Percentiles rank a stretch among this genome's conserved stretches.
Conservation (phyloP, 2,888 invertebrate genomes). For the Agonum fuliginosum region DNA sequence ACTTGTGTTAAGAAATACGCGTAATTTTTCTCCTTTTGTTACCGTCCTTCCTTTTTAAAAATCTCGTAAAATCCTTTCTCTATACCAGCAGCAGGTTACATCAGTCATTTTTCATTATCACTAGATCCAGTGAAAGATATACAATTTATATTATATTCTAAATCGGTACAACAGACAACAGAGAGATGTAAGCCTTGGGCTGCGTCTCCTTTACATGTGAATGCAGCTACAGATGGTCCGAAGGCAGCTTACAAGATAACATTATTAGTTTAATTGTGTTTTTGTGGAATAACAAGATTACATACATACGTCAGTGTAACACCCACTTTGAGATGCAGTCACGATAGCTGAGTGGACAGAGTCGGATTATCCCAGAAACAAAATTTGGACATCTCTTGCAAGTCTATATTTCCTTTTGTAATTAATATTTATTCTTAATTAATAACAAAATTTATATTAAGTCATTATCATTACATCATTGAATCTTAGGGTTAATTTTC, state of each 20-base stretch:
- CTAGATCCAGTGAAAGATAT: slow-evolving; percentile 1
- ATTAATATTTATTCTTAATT: no score
- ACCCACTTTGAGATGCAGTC: slow-evolving; percentile 47
- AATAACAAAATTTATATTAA: no score
- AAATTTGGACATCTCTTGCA: no score
- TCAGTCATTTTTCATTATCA: slow-evolving; percentile 26
- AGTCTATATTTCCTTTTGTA: no score
- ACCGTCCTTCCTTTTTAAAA: slow-evolving; percentile 1
- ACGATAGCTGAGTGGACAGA: no score
- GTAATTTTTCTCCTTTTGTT: neutral
- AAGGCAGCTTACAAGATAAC: slow-evolving; percentile 45
- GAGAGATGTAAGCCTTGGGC: slow-evolving; percentile 7
- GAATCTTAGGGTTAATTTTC: no score
- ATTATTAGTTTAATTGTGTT: slow-evolving; percentile 58
- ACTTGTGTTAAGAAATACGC: neutral
- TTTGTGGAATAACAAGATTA: slow-evolving; percentile 57
- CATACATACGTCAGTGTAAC: slow-evolving; percentile 47
- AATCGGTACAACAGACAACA: slow-evolving; percentile 30
- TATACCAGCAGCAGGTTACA: neutral
- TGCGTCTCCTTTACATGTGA: slow-evolving; percentile 35
- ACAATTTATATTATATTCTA: slow-evolving; percentile 23
- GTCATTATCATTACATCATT: no score
- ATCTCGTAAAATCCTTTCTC: neutral
- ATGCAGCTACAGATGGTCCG: slow-evolving; percentile 18
- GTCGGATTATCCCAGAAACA: no score